Percentiles rank a stretch among this genome's conserved stretches.
These are phyloP conservation scores for Limenitis camilla DNA, from an alignment of 2,888 invertebrate genomes.

Conservation along the genomic window DNA sequence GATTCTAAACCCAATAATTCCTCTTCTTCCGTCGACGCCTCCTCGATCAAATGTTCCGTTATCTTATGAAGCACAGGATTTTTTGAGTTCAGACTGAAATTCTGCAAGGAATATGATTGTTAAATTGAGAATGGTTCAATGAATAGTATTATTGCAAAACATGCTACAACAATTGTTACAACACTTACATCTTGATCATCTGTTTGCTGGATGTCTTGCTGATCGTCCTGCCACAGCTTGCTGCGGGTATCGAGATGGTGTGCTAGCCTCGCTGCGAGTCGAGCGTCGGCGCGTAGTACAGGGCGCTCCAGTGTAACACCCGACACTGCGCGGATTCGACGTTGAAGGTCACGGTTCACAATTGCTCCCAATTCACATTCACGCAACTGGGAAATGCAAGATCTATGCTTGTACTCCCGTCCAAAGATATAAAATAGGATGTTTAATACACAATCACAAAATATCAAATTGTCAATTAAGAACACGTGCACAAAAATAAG, in stretches of 20 bases:
- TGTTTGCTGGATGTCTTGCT: conserved; percentile 21
- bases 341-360: conserved; percentile 96
- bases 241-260: conserved; percentile 91
- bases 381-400: conserved; percentile 73
- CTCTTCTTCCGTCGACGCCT: conserved; percentile 98
- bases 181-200: neutral
- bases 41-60: conserved; percentile 97
- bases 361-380: conserved; percentile 96
- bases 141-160: too few species aligned
- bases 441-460: too few species aligned
- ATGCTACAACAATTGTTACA: too few species aligned
- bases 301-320: conserved; percentile 92
- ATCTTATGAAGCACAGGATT: conserved; percentile 98
- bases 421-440: too few species aligned
- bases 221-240: conserved; percentile 78
- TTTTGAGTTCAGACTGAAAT: conserved; percentile 81
- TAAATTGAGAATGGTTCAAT: neutral
- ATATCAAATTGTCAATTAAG: too few species aligned
- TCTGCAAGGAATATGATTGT: conserved; percentile 32
- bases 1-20: conserved; percentile 84
- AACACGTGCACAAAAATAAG: too few species aligned
- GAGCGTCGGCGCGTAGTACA: conserved; percentile 92
- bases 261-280: conserved; percentile 92
- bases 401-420: too few species aligned
- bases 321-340: conserved; percentile 93